These are phyloP conservation scores for Dicerorhinus sumatrensis DNA, from an alignment of 2,113 vertebrate genomes.

Conservation along the genomic window DNA sequence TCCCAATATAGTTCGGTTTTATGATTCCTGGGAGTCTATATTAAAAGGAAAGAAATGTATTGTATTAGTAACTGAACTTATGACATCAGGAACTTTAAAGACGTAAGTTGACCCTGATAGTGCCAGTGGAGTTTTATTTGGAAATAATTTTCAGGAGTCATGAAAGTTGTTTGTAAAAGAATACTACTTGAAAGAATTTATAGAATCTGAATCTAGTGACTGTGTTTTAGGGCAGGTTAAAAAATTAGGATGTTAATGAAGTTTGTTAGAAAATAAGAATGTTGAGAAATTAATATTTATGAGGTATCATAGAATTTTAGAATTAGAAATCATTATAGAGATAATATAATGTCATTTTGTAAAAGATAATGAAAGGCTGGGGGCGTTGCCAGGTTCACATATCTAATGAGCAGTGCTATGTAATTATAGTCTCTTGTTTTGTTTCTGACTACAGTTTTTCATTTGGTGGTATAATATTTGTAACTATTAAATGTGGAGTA, in stretches of 20 bases:
- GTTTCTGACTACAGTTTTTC: constrained; percentile 27
- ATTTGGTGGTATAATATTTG: constrained; percentile 54
- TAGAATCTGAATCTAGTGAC: constrained; percentile 40
- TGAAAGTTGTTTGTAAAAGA: constrained; percentile 58
- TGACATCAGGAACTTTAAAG: constrained; percentile 97
- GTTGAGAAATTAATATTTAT: constrained; percentile 42
- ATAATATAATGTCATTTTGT: constrained; percentile 48
- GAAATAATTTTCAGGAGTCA: constrained; percentile 58
- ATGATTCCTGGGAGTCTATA: constrained; percentile 96
- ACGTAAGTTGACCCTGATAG: constrained; percentile 88
- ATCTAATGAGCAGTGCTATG: not conserved
- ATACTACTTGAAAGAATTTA: constrained; percentile 27
- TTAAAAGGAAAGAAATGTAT: constrained; percentile 96
- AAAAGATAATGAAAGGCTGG: constrained; percentile 17
- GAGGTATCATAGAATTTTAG: constrained; percentile 1
- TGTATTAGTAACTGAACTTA: constrained; percentile 96
- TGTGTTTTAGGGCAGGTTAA: constrained; percentile 35
- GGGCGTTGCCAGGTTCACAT: not conserved
- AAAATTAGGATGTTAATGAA: constrained; percentile 59
- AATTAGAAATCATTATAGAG: constrained; percentile 38
- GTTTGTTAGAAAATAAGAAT: constrained; percentile 36
- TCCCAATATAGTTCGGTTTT: constrained; percentile 97
- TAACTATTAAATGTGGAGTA: not conserved
- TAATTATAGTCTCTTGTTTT: constrained; percentile 53
- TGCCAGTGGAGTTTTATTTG: constrained; percentile 40